Evolutionary conservation across 2,797 vertebrate species (phyloP).

Genomic region (Intellagama lesueurii): DNA sequence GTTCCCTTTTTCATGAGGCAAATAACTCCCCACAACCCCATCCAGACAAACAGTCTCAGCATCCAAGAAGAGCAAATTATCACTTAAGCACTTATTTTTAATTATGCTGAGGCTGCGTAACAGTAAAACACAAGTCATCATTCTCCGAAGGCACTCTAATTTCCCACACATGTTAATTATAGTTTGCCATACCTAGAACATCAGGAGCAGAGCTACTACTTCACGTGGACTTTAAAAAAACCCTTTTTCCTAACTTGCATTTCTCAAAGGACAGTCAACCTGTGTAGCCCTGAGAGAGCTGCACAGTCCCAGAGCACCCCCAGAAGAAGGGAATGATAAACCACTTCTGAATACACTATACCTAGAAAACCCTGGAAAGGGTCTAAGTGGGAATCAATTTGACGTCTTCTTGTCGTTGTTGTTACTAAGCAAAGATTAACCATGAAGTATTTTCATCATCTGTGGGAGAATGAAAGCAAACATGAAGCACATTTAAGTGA

Average conservation of each 20-base stretch:
- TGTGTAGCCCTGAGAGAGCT: too few species aligned
- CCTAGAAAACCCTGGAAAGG: too few species aligned
- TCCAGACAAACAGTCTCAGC: constrained; percentile 55
- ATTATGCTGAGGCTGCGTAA: constrained; percentile 46
- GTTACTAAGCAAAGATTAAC: too few species aligned
- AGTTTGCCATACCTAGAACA: constrained; percentile 41
- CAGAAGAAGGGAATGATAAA: too few species aligned
- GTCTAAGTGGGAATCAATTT: too few species aligned
- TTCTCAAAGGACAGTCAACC: constrained; percentile 4
- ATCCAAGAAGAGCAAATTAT: constrained; percentile 42
- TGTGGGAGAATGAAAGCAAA: too few species aligned
- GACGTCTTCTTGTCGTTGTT: too few species aligned
- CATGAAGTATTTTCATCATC: too few species aligned
- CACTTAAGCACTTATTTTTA: constrained; percentile 49
- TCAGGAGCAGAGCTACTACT: constrained; percentile 38
- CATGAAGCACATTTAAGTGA: too few species aligned
- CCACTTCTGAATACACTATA: too few species aligned
- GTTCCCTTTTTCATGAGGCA: constrained; percentile 45
- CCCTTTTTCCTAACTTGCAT: constrained; percentile 16
- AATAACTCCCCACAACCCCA: constrained; percentile 19
- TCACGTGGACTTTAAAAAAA: constrained; percentile 26
- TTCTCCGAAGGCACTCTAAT: constrained; percentile 58
- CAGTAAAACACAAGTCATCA: constrained; percentile 38
- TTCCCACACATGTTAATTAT: constrained; percentile 54
- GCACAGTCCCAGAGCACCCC: too few species aligned